phyloP scores from a whole-genome alignment of 2,113 vertebrate genomes.

The Triplophysa siluroides region DNA sequence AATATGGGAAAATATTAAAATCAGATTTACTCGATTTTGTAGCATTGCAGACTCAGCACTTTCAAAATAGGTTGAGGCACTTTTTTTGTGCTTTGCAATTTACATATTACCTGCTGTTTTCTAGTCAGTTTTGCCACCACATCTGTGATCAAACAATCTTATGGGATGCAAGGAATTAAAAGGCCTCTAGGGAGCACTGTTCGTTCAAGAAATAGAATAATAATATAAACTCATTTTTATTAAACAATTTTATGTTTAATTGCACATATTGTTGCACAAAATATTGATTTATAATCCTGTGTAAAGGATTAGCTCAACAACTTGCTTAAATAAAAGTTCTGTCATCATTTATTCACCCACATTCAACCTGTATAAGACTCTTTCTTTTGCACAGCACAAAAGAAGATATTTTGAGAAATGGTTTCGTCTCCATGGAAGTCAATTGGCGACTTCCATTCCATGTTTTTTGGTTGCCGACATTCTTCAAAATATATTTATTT shows the following conservation, averaged over 20 bases:
- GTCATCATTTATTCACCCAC: too few relatives aligned
- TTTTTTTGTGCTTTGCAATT: background rate
- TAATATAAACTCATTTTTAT: too few relatives aligned
- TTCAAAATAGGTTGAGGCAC: background rate
- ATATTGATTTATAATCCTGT: background rate
- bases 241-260: background rate
- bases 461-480: too few relatives aligned
- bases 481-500: too few relatives aligned
- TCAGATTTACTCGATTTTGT: background rate
- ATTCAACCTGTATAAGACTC: too few relatives aligned
- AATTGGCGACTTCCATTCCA: too few relatives aligned
- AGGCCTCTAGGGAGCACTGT: background rate
- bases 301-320: background rate
- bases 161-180: background rate
- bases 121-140: background rate
- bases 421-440: too few relatives aligned
- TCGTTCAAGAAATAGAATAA: background rate
- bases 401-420: too few relatives aligned
- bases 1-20: constrained; percentile 6
- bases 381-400: too few relatives aligned
- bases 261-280: background rate
- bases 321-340: too few relatives aligned
- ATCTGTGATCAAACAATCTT: background rate
- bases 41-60: background rate
- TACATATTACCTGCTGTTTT: background rate